Conservation (phyloP, 2,888 invertebrate genomes). For the Sinotaia quadrata region DNA sequence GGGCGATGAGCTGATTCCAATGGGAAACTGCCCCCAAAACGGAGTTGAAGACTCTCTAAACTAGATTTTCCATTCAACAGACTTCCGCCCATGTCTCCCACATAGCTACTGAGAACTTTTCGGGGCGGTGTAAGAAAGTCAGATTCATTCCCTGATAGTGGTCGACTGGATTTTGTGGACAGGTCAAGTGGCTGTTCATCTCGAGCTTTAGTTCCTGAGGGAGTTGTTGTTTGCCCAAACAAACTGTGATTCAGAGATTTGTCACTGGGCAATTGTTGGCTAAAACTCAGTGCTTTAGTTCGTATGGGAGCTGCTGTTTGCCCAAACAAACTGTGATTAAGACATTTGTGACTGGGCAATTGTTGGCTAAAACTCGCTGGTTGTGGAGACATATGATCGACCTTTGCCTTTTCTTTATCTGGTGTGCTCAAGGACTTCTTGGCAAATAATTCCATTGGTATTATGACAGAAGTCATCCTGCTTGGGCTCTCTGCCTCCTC, state of each 20-base stretch:
- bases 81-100: background rate
- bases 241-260: slow-evolving; percentile 12
- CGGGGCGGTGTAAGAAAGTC: background rate
- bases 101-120: background rate
- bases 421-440: background rate
- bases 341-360: background rate
- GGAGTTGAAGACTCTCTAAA: slow-evolving; percentile 62
- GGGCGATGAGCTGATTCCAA: slow-evolving; percentile 50
- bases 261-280: slow-evolving; percentile 1
- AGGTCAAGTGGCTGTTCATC: slow-evolving; percentile 61
- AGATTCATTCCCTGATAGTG: slow-evolving; percentile 15
- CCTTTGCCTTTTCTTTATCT: slow-evolving; percentile 12
- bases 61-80: slow-evolving; percentile 52
- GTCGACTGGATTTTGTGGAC: slow-evolving; percentile 51
- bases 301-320: background rate
- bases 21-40: slow-evolving; percentile 63
- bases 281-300: background rate
- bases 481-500: slow-evolving; percentile 14
- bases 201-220: background rate
- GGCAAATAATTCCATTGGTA: slow-evolving; percentile 20
- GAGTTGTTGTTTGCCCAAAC: background rate
- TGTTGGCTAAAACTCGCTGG: background rate
- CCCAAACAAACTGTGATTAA: slow-evolving; percentile 18
- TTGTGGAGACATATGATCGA: background rate
- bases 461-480: slow-evolving; percentile 27